Percentiles rank a stretch among this genome's conserved stretches.
Evolutionary conservation across 1,140 invertebrate species (phyloP).

Genomic region (Apis mellifera): DNA sequence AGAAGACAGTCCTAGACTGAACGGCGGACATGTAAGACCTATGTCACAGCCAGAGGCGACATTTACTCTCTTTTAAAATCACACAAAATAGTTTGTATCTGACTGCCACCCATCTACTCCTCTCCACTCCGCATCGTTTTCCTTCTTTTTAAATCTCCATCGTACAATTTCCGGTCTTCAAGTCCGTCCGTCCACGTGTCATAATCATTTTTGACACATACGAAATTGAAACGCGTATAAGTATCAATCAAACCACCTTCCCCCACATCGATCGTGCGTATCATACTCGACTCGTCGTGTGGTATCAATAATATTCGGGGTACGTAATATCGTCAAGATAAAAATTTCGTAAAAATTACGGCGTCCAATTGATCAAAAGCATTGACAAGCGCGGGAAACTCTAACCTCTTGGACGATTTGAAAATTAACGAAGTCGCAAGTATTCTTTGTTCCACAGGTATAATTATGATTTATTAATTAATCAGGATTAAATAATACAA

Average conservation of each 20-base stretch:
- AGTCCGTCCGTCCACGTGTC: conserved; percentile 58
- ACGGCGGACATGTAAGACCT: conserved; percentile 75
- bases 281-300: not conserved
- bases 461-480: not conserved
- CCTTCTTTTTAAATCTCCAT: conserved; percentile 15
- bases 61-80: conserved; percentile 70
- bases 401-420: conserved; percentile 43
- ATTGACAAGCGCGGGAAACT: conserved; percentile 26
- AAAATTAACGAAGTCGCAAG: conserved; percentile 26
- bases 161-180: conserved; percentile 35
- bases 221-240: conserved; percentile 57
- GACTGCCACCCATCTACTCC: conserved; percentile 32
- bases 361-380: conserved; percentile 12
- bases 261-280: not conserved
- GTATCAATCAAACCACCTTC: not conserved
- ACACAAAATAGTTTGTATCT: conserved; percentile 66
- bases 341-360: conserved; percentile 42
- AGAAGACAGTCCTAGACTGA: conserved; percentile 69
- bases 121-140: conserved; percentile 1
- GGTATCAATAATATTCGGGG: not conserved
- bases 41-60: conserved; percentile 68
- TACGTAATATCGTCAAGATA: conserved; percentile 5
- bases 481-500: not conserved
- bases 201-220: conserved; percentile 41
- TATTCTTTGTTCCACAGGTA: conserved; percentile 17